Base-by-base conservation (phyloP, 2,888 invertebrate species). In the Ophraella communa region DNA sequence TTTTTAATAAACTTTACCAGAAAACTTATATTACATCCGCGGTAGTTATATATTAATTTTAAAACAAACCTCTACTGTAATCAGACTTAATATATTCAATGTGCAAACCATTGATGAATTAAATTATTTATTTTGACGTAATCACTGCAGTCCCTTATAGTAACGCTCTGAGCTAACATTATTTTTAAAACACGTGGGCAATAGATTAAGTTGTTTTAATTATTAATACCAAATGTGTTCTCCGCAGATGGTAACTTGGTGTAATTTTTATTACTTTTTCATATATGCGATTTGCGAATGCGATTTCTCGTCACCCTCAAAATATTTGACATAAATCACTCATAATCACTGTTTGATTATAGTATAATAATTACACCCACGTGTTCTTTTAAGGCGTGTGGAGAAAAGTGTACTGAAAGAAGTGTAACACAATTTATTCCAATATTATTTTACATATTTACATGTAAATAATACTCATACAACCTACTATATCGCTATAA, bases 251-350 rank as follows among this genome's bases (percentile, higher is more conserved):
- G 47, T n/a, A 8, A 21, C 20, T 47, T 18, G 47, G 10, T 45
- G n/a, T 21, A 11, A 45, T 21, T 45, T 11, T 49, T 49, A 49
- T 49, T 23, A 49, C 49, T 49, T 49, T 49, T 49, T 21, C 49
- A 49, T 49, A 21, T 49, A 24, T n/a, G 14, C 21, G 8, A 24
- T 49, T 49, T n/a, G 44, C 44, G 20, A 44, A 20, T 44, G 18
- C 5, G 18, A 10, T 17, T 44, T 17, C 11, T 42, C 14, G n/a
- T 42, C 42, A 17, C 17, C n/a, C 17, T 17, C 20, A 8, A 44
- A 44, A 44, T 20, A 20, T 20, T 44, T 18, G 18, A 20, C 44
- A 44, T 44, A 42, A 17, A 8, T 42, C 42, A 42, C n/a, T n/a
- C n/a, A n/a, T n/a, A n/a, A n/a, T n/a, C n/a, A n/a, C n/a, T n/a